Evolutionary conservation across 2,888 invertebrate species (phyloP).

Genomic region (Lasius fuliginosus): DNA sequence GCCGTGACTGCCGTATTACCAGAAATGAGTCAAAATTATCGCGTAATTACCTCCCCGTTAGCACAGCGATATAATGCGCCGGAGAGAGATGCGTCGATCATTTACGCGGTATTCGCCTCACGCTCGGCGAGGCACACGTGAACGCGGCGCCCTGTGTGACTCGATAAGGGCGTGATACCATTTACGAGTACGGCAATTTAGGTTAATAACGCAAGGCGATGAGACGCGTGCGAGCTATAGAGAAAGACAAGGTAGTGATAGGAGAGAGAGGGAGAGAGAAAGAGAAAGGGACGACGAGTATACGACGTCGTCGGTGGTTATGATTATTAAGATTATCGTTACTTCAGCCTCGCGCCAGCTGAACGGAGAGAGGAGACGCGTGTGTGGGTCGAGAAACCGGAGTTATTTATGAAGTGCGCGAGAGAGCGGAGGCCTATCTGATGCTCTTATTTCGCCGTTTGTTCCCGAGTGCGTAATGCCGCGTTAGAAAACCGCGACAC

Average conservation of each 20-base stretch:
- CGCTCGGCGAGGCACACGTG: constrained; percentile 41
- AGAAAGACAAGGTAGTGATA: constrained; percentile 13
- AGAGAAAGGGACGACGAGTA: constrained; percentile 44
- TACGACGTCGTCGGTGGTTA: constrained; percentile 60
- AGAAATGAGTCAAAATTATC: constrained; percentile 58
- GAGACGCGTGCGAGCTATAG: constrained; percentile 47
- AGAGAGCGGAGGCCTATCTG: constrained; percentile 72
- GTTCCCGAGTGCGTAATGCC: constrained; percentile 74
- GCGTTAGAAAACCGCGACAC: constrained; percentile 79
- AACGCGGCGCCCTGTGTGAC: constrained; percentile 44
- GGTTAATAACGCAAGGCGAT: constrained; percentile 77
- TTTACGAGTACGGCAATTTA: constrained; percentile 72
- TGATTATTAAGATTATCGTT: constrained; percentile 71
- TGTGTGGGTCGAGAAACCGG: constrained; percentile 71
- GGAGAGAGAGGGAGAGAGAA: not conserved
- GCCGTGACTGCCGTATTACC: constrained; percentile 46
- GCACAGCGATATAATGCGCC: not conserved
- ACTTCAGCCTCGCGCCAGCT: constrained; percentile 46
- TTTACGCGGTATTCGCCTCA: constrained; percentile 3
- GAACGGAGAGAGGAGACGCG: constrained; percentile 23
- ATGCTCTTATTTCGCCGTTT: constrained; percentile 81
- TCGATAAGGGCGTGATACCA: constrained; percentile 71
- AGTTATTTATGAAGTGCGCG: constrained; percentile 79
- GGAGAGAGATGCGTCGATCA: not conserved
- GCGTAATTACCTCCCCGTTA: constrained; percentile 61